Evolutionary conservation across 1,140 invertebrate genomes (phyloP), one percentile per base, ranked within the genome.

Genomic region (Caerostris extrusa): DNA sequence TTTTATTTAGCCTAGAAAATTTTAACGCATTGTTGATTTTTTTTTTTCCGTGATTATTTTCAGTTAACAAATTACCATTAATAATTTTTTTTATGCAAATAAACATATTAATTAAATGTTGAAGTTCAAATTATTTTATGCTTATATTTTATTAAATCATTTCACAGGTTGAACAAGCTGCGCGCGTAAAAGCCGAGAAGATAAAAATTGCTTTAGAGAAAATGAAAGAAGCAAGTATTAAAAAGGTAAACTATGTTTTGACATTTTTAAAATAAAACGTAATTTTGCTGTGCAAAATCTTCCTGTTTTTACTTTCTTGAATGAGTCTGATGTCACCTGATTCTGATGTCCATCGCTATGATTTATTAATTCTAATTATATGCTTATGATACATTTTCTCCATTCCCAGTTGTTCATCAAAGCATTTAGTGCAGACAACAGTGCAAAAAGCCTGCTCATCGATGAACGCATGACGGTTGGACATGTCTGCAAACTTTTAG

Each of bases 401-500:
- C 34, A 4, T 81, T 93, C 94, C 3, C 98, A 98, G 95, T 96
- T 99, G 12, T 99, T 98, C 95, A 98, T 99, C 61, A 99, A 99
- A 96, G 98, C 98, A 3, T 99, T 99, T 95, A 98, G 98, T 3
- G 97, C 97, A 77, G 99, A 99, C 96, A 98, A 98, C 0, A 98
- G 98, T 91, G 98, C 98, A 56, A 99, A 99, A 96, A 99, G 98
- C 94, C 96, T 99, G 89, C 96, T 99, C 94, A 98, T 99, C 17
- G 99, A 99, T 96, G 99, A 99, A 96, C 98, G 98, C 95, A 99
- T 99, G 99, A 98, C 97, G 82, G 98, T 99, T 93, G 98, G 98
- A 3, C 98, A 99, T 95, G 98, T 99, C 1, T 98, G 98, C 61
- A 97, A 98, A 94, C 96, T 99, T n/a, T 96, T 99, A 90, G 98